Evolutionary conservation across 2,797 vertebrate species (phyloP).

Genomic region (Chaetophractus vellerosus): DNA sequence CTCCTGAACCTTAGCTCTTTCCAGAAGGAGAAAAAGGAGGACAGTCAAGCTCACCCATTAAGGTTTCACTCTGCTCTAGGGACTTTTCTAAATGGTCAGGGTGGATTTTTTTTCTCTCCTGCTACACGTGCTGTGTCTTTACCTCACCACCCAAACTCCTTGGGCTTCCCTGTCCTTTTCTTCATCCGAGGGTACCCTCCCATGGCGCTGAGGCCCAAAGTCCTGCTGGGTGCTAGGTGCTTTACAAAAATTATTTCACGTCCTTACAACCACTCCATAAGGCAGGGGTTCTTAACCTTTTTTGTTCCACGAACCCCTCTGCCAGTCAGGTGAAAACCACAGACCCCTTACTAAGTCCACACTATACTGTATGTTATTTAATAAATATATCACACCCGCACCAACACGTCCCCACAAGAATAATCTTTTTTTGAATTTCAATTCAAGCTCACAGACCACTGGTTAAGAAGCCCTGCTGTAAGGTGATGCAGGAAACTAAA

Average conservation of each 20-base stretch:
- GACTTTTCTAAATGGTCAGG: not conserved
- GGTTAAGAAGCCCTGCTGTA: not conserved
- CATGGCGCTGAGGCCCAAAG: not conserved
- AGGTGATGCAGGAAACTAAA: not conserved
- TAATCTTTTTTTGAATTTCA: too few relatives aligned
- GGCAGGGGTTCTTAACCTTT: too few relatives aligned
- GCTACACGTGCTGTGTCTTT: not conserved
- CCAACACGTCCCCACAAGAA: too few relatives aligned
- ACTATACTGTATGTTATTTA: too few relatives aligned
- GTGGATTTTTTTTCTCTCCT: not conserved
- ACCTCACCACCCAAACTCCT: not conserved
- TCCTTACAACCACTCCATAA: constrained; percentile 14
- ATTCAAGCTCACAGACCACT: too few relatives aligned
- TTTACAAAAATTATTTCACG: not conserved
- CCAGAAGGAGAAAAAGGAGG: constrained; percentile 17
- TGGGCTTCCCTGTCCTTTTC: not conserved
- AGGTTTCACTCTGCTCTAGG: not conserved
- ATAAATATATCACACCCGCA: too few relatives aligned
- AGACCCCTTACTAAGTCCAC: too few relatives aligned
- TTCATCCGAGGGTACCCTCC: not conserved
- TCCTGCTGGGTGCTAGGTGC: not conserved
- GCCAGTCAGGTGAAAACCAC: too few relatives aligned
- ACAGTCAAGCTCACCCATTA: not conserved
- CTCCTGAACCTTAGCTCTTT: not conserved
- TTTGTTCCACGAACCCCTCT: too few relatives aligned